phyloP scores from a whole-genome alignment of 2,888 invertebrate species.

The Perizoma affinitatum region DNA sequence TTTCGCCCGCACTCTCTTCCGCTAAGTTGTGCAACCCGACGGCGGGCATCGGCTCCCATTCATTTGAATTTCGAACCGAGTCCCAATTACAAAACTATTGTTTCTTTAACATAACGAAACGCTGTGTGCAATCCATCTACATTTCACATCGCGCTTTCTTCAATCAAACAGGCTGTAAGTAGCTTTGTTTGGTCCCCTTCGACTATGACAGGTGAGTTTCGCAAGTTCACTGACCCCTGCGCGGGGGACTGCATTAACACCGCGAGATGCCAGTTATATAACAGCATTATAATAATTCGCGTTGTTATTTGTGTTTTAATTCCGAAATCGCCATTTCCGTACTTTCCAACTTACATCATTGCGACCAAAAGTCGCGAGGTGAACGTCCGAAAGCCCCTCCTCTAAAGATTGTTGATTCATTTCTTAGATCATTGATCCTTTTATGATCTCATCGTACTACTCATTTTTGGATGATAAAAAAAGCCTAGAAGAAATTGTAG shows the following conservation, averaged over 20 bases:
- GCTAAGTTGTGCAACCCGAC: conserved; percentile 69
- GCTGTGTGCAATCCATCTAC: conserved; percentile 45
- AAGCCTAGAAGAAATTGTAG: conserved; percentile 43
- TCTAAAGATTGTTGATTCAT: conserved; percentile 66
- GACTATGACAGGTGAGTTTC: conserved; percentile 76
- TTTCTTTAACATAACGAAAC: conserved; percentile 45
- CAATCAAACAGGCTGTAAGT: conserved; percentile 59
- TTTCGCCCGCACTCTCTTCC: conserved; percentile 79
- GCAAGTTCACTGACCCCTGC: conserved; percentile 79
- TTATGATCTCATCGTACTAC: conserved; percentile 75
- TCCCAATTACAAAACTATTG: conserved; percentile 61
- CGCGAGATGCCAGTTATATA: conserved; percentile 57
- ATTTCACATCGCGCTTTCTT: conserved; percentile 69
- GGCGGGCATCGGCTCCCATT: conserved; percentile 48
- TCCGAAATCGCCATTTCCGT: conserved; percentile 77
- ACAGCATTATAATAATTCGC: conserved; percentile 71
- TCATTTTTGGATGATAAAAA: conserved; percentile 45
- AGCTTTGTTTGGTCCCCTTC: conserved; percentile 58
- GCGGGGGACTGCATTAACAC: conserved; percentile 61
- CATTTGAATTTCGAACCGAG: conserved; percentile 59
- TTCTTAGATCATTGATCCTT: conserved; percentile 79
- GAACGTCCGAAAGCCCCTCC: conserved; percentile 61
- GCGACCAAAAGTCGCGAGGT: conserved; percentile 67
- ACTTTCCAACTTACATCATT: conserved; percentile 81
- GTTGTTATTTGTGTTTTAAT: conserved; percentile 61